Conservation (phyloP, 2,888 invertebrate genomes). For the Stictocephala bisonia region DNA sequence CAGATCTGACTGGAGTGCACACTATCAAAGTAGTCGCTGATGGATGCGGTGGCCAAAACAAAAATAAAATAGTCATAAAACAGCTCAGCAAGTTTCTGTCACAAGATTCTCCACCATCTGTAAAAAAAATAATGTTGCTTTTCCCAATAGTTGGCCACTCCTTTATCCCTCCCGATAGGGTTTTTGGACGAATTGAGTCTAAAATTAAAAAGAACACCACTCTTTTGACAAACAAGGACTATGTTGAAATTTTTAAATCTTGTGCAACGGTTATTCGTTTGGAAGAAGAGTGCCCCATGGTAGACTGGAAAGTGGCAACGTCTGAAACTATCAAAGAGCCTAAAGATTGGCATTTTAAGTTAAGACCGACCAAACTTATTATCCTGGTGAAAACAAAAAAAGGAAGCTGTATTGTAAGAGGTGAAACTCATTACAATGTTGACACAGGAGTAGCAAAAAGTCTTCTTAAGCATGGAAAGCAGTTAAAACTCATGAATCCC, state of each 20-base stretch:
- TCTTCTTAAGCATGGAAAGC: slow-evolving; percentile 37
- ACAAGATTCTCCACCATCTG: slow-evolving; percentile 40
- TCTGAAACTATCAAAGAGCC: neutral
- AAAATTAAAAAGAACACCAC: slow-evolving; percentile 52
- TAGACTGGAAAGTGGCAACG: slow-evolving; percentile 51
- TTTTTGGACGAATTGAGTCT: slow-evolving; percentile 59
- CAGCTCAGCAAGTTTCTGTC: slow-evolving; percentile 58
- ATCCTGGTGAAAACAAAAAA: slow-evolving; percentile 23
- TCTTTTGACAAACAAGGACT: no score
- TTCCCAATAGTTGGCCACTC: slow-evolving; percentile 61
- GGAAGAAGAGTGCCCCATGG: slow-evolving; percentile 47
- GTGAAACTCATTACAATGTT: slow-evolving; percentile 42
- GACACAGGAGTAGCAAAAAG: slow-evolving; percentile 40
- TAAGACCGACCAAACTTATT: slow-evolving; percentile 42
- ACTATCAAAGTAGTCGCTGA: slow-evolving; percentile 43
- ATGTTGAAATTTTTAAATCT: no score
- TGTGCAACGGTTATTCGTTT: no score
- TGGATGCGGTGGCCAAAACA: slow-evolving; percentile 56
- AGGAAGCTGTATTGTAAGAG: slow-evolving; percentile 23
- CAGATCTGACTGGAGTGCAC: neutral
- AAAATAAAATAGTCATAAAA: slow-evolving; percentile 59
- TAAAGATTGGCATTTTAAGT: slow-evolving; percentile 43
- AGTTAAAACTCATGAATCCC: slow-evolving; percentile 36
- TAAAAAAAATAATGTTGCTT: slow-evolving; percentile 53
- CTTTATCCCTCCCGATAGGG: slow-evolving; percentile 59